Percentiles rank a stretch among this genome's conserved stretches.
phyloP scores from a whole-genome alignment of 2,797 vertebrate species.

The Alca torda region DNA sequence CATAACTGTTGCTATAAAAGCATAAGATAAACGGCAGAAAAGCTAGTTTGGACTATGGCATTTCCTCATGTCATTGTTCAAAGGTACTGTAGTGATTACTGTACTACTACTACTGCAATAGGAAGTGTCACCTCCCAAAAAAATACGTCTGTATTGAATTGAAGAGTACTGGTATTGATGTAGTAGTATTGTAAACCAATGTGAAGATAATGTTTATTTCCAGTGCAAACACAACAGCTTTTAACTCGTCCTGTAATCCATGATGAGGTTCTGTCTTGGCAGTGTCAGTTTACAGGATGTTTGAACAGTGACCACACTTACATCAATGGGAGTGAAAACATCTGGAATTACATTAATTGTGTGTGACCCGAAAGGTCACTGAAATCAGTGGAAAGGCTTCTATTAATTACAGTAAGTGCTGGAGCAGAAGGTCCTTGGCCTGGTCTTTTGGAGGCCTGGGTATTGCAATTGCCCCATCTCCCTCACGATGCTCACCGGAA shows the following conservation, averaged over 20 bases:
- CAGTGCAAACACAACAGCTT: neutral
- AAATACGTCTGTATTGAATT: rapidly evolving
- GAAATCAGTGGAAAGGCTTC: neutral
- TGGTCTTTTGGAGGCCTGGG: neutral
- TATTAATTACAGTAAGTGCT: neutral
- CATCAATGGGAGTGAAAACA: neutral
- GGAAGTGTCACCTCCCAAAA: neutral
- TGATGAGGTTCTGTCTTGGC: neutral
- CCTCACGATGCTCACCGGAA: neutral
- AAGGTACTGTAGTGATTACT: neutral
- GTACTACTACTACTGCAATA: neutral
- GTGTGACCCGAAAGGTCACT: neutral
- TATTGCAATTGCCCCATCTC: neutral
- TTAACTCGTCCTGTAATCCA: neutral
- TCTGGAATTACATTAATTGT: neutral
- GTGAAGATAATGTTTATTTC: neutral
- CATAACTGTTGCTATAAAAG: neutral
- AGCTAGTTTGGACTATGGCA: neutral
- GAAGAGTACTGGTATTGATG: neutral
- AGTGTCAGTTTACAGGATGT: neutral
- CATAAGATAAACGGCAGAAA: neutral
- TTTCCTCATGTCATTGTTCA: neutral
- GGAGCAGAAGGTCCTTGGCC: neutral
- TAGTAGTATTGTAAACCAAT: neutral
- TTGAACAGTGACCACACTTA: neutral